Conservation (phyloP, 2,113 vertebrate species). For the Tragulus kanchil region DNA sequence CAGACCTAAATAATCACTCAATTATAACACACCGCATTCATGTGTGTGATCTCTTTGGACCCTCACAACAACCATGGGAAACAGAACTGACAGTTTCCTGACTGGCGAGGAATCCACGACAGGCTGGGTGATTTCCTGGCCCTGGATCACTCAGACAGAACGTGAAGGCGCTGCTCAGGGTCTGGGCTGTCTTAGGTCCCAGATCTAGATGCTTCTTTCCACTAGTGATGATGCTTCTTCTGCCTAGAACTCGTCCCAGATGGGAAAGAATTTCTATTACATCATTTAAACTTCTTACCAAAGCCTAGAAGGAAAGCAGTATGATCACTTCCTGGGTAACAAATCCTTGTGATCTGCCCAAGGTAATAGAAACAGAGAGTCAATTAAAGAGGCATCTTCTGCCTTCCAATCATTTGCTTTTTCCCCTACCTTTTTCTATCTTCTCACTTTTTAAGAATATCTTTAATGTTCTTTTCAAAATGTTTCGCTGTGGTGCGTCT, state of each 20-base stretch:
- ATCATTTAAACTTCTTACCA: not conserved
- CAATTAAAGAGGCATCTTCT: not conserved
- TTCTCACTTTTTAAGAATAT: not conserved
- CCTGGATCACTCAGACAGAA: not conserved
- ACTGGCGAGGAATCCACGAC: not conserved
- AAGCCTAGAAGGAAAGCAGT: constrained; percentile 37
- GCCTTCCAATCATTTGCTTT: not conserved
- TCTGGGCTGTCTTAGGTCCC: not conserved
- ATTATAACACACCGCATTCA: not conserved
- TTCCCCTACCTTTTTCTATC: not conserved
- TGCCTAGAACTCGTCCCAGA: not conserved
- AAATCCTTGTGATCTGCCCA: not conserved
- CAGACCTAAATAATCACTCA: not conserved
- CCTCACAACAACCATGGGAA: not conserved
- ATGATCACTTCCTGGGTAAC: not conserved
- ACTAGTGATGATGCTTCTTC: not conserved
- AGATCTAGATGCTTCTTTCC: not conserved
- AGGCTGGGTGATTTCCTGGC: not conserved
- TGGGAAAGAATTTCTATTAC: not conserved
- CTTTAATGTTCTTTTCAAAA: not conserved
- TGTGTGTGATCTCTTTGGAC: not conserved
- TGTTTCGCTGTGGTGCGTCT: not conserved
- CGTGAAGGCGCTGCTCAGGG: rapidly evolving
- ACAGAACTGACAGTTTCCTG: not conserved
- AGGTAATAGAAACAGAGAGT: not conserved